Base-by-base conservation (phyloP, 2,888 invertebrate genomes). In the Melanotus villosus region DNA sequence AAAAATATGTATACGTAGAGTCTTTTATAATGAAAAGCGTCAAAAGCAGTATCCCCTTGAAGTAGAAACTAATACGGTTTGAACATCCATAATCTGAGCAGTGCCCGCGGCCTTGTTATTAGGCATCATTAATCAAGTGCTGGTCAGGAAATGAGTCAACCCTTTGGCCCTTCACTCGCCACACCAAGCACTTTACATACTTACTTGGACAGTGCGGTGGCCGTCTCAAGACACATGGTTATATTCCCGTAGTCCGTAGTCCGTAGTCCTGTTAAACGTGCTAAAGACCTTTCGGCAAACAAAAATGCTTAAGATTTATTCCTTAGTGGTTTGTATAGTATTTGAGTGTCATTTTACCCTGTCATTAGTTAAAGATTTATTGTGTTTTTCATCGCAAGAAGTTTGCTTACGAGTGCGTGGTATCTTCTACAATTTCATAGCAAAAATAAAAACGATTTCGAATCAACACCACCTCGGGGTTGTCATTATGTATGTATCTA, bases 131-230 rank as follows among this genome's bases (percentile, higher is more conserved):
- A 84, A 84, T 84, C 84, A 84, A 84, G 80, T 73, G 80, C 83
- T 81, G 84, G 84, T 82, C 84, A 84, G 84, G 84, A 84, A 84
- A 84, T 84, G 84, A 84, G 84, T 84, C 84, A 84, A 84, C 84
- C 84, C 84, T 84, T 84, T 82, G 83, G 83, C 82, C 83, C 83
- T 82, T 81, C 74, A 74, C 75, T 73, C 72, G 75, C 77, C 76
- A 76, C 77, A 77, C 74, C 75, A 68, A 73, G 75, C 76, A 77
- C 75, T 76, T 76, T 75, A 77, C 76, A 77, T 75, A 75, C 76
- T 77, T 75, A 73, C 78, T 71, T 70, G 77, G 75, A 78, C 76
- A 75, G 73, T 77, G 77, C 73, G 76, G 76, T 75, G 73, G 75
- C 76, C 73, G 73, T 76, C 77, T 76, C 76, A 75, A 75, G 74